Base-by-base conservation (phyloP, 2,797 vertebrate species). In the Helostoma temminkii region DNA sequence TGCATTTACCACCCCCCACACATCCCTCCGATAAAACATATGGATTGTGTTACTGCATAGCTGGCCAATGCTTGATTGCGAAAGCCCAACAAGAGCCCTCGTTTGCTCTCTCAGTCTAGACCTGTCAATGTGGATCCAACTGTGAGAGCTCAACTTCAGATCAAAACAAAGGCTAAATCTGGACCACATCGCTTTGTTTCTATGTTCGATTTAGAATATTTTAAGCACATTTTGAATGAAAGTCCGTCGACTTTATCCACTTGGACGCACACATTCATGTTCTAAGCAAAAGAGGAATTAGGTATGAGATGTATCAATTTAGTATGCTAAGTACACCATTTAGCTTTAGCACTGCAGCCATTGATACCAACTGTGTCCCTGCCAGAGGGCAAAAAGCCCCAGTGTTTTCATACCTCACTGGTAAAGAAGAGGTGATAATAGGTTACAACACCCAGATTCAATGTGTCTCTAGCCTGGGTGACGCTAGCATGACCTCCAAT, bases 381-480 rank as follows among this genome's bases (percentile, higher is more conserved):
- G 84, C 87, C 82, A 80, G 85, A 86, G 87, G 87, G 85, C 84
- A 76, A 86, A 90, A 90, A 85, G 82, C 84, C 80, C 69, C 80
- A 73, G 86, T 92, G 91, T 93, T 89, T 90, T 93, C 91, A 73
- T 90, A 95, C 90, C 86, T 87, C 85, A 87, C 85, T 91, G 88
- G 86, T 90, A 91, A 93, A 92, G 92, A 95, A 75, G 48, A 71
- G 77, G 93, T 94, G 94, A 95, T 96, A 97, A 96, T 96, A 92
- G 93, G 93, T 95, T 95, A 96, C 95, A 96, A 96, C 94, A 93
- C 94, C 89, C 93, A 94, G 93, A 95, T 95, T 95, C 94, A 94
- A 94, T 93, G 94, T 84, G 90, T 93, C 94, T 95, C 95, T 96
- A 93, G 94, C 94, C 91, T 92, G 90, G 91, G 91, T 91, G 91